Evolutionary conservation across 2,113 vertebrate species (phyloP), one percentile per base, ranked within the genome.

Genomic region (Mesitornis unicolor): DNA sequence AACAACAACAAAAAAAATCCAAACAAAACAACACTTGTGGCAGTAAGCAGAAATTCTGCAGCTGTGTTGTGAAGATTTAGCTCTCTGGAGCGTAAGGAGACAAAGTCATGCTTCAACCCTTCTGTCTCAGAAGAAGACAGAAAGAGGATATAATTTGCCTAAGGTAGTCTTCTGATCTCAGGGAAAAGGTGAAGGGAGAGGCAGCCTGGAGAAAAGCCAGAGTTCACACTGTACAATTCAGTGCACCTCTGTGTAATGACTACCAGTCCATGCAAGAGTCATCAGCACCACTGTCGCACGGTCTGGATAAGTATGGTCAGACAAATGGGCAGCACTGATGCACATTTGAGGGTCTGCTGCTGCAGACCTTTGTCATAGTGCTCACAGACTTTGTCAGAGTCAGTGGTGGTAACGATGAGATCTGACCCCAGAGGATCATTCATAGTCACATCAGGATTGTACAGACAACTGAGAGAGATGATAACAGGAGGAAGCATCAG

Each of bases 151-250:
- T 22, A 21, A 9, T 69, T 63, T 69, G n/a, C 21, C 57, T 20
- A 51, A 47, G 56, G 22, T 64, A 19, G 18, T 33, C 42, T 68
- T 74, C 36, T 57, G 24, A 76, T 50, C 47, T 50, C 18, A n/a
- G 50, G 38, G 43, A 26, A 26, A 43, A 67, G 6, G 20, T 60
- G 36, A 35, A 47, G 56, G 35, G 57, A 35, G 43, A 26, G n/a
- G 7, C 31, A 86, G 19, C 38, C 26, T 70, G 26, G 11, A 48
- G 35, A 43, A 69, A 82, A 48, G n/a, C 50, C 10, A 12, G 31
- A 8, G 31, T 42, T 47, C 29, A 5, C 0, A 0, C 61, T 64
- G 17, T 31, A 8, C 1, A 0, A 15, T 33, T 75, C 7, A 9
- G 11, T 48, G 17, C 20, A 38, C 31, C 31, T 48, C 6, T 42